Evolutionary conservation across 2,113 vertebrate species (phyloP), one percentile per base, ranked within the genome.

Genomic region (Bucco capensis): DNA sequence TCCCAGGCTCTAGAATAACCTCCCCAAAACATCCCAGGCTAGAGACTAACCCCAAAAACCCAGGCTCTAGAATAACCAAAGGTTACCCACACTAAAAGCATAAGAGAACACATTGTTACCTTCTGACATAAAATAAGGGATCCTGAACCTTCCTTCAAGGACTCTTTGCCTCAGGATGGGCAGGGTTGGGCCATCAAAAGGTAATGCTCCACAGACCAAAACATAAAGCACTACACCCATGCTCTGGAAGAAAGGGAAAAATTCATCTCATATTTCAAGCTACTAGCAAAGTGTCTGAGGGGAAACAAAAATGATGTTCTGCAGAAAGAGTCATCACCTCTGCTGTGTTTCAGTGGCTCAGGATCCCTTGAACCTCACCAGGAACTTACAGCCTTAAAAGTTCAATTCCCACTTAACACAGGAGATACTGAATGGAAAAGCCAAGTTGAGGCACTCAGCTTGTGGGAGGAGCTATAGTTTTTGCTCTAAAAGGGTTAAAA

Each of bases 101-200:
- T 4, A 10, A 23, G 19, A 47, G 9, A 21, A 49, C 17, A 12
- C 3, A 1, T 0, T 6, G 28, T 97, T 97, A 99, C 99, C 99
- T 99, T 99, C 99, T 60, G 99, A 99, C 99, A 99, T 99, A 96
- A 99, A 99, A 96, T 99, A 99, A 5, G 99, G 99, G 96, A 99
- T 99, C 61, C 99, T 98, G 97, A 99, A 99, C 94, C 99, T 98
- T 90, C 99, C 99, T 96, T 99, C 99, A 80, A 99, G 97, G 76
- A 99, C 99, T 19, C 99, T 97, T 95, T 99, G 99, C 93, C 99
- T 98, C 93, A 99, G 98, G 87, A 99, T 98, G 35, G 99, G 99
- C 58, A 99, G 98, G 3, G 99, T 98, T 58, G 99, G 99, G 61
- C 99, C 99, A 38, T 99, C 99, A 19, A 99, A 99, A 89, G 99